Base-by-base conservation (phyloP, 2,888 invertebrate species). In the Erpobdella octoculata region DNA sequence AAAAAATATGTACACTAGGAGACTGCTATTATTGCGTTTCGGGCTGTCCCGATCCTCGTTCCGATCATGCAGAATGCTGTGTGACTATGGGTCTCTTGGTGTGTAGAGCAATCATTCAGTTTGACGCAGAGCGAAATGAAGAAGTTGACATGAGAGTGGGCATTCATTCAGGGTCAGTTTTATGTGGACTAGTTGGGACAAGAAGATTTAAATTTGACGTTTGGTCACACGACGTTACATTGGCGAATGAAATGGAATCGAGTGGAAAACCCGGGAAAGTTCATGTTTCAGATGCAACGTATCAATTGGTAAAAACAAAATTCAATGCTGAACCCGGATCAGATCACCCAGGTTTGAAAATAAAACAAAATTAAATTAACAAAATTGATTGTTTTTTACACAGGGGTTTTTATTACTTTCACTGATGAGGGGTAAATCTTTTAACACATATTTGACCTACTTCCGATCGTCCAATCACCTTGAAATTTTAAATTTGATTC, bases 161-260 rank as follows among this genome's bases (percentile, higher is more conserved):
- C 2, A 92, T 97, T 28, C 96, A 97, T 81, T 96, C 96, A 0
- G 96, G 94, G 4, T 53, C 69, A 35, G 92, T 96, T 0, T 86
- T 95, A 36, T 96, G 94, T 82, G 95, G 95, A 0, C 65, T 96
- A 78, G 94, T 96, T 0, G 96, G 96, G 8, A 94, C 93, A 0
- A 88, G 90, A 70, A 86, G 95, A 71, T 95, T 96, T 81, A 96
- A 97, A 83, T 97, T 96, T 84, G 96, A 97, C 81, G 96, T 97
- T 1, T 97, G 95, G 93, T 95, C 95, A 75, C 95, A 96, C 81
- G 96, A 97, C 81, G 96, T 97, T 0, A 90, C 90, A 0, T 86
- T 95, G 73, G 96, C 96, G 3, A 97, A 97, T 83, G 91, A 88
- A 83, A 92, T 97, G 91, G 96, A 96, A 81, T 93, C 93, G 0